Evolutionary conservation across 2,113 vertebrate species (phyloP).

Genomic region (Maccullochella peelii): DNA sequence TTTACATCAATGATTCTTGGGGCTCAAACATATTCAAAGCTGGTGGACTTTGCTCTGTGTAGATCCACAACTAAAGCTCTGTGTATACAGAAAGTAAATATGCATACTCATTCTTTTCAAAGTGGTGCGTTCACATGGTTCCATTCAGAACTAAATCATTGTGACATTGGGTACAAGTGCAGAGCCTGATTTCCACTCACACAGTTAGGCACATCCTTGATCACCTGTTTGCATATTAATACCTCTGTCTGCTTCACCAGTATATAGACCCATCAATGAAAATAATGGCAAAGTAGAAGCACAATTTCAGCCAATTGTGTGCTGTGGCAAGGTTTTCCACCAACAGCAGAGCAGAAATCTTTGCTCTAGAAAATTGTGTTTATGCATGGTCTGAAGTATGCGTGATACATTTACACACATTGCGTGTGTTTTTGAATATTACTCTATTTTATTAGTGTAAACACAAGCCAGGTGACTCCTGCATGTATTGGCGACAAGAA

Average conservation of each 20-base stretch:
- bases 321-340: neutral
- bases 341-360: neutral
- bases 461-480: neutral
- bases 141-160: neutral
- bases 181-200: no score
- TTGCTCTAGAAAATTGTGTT: no score
- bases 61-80: neutral
- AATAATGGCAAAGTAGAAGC: neutral
- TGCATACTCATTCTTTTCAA: no score
- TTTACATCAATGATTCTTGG: no score
- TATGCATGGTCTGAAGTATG: neutral
- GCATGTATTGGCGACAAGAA: neutral
- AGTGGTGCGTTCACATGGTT: neutral
- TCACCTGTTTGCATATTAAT: no score
- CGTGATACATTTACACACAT: neutral
- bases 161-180: neutral
- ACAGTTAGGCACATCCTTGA: neutral
- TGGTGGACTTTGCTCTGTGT: no score
- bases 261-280: neutral
- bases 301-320: neutral
- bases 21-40: no score
- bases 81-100: neutral
- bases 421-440: neutral
- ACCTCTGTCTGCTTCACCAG: neutral
- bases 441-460: neutral